Evolutionary conservation across 2,888 invertebrate genomes (phyloP).

Genomic region (Nezara viridula): DNA sequence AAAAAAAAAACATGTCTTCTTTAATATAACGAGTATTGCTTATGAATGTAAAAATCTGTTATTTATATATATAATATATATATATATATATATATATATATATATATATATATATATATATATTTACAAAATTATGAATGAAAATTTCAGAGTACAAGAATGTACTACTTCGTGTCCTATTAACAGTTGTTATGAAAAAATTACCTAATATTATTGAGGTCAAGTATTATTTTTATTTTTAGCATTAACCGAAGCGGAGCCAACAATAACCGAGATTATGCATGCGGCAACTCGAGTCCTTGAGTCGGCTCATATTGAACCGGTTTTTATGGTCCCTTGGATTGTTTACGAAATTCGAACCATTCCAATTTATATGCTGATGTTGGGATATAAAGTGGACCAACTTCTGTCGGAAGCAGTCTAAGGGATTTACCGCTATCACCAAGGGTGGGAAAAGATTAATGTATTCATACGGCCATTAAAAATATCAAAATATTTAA

Average conservation of each 20-base stretch:
- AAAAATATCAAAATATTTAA: background rate
- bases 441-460: background rate
- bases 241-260: background rate
- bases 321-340: background rate
- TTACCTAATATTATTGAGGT: background rate
- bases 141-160: too few relatives aligned
- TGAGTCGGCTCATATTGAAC: conserved; percentile 5
- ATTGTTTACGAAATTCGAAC: conserved; percentile 23
- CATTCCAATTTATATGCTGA: conserved; percentile 48
- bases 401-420: background rate
- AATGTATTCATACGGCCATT: background rate
- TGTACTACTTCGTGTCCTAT: too few relatives aligned
- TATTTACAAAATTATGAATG: too few relatives aligned
- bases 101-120: too few relatives aligned
- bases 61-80: too few relatives aligned
- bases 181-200: too few relatives aligned
- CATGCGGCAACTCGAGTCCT: conserved; percentile 7
- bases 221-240: background rate
- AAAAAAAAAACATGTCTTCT: too few relatives aligned
- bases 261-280: background rate
- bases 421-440: background rate
- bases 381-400: background rate
- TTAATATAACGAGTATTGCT: too few relatives aligned
- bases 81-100: too few relatives aligned
- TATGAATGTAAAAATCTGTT: too few relatives aligned